Percentiles rank a stretch among this genome's conserved stretches.
These are phyloP conservation scores for Plotosus lineatus DNA, from an alignment of 2,113 vertebrate genomes.

Conservation along the genomic window DNA sequence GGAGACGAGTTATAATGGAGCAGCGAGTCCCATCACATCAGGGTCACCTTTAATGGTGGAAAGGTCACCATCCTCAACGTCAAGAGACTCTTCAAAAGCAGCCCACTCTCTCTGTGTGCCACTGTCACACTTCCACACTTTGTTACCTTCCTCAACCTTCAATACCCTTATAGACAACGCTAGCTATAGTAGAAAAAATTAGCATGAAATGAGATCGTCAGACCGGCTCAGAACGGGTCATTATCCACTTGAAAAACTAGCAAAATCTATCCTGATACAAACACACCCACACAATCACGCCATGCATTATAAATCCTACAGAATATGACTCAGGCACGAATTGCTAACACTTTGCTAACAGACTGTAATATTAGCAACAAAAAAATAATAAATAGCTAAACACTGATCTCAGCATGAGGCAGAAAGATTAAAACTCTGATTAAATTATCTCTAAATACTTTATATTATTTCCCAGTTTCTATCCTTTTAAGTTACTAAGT, in stretches of 20 bases:
- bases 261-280: not conserved
- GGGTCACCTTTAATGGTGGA: constrained; percentile 1
- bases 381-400: not conserved
- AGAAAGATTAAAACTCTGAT: not conserved
- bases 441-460: not conserved
- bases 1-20: not conserved
- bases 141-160: not conserved
- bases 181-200: not conserved
- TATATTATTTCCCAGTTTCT: not conserved
- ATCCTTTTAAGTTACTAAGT: not conserved
- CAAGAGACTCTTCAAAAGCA: not conserved
- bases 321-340: not conserved
- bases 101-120: not conserved
- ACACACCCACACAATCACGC: not conserved
- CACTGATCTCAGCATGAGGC: not conserved
- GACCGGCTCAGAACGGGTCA: not conserved
- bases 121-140: not conserved
- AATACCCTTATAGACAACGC: not conserved
- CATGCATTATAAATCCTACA: not conserved
- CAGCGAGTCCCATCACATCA: constrained; percentile 13
- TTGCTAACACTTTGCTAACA: not conserved
- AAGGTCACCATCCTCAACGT: not conserved
- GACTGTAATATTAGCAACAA: not conserved
- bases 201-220: not conserved
- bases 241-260: not conserved